phyloP scores from a whole-genome alignment of 2,797 vertebrate genomes.

The Vipera latastei region DNA sequence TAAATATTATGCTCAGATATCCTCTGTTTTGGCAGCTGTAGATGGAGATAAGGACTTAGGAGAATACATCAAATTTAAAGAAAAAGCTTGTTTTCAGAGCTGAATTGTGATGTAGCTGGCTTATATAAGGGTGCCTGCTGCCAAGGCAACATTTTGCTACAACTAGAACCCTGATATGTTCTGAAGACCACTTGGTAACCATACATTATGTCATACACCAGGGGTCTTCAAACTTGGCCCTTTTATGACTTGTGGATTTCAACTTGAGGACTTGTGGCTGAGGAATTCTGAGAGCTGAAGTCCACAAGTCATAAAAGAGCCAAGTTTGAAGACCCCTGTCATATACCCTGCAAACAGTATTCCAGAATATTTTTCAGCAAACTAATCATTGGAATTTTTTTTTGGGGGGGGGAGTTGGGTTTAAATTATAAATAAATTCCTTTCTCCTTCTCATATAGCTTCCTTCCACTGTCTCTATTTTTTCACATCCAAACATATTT shows the following conservation, averaged over 20 bases:
- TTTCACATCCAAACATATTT: not conserved
- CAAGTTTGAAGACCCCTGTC: no score
- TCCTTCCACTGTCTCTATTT: not conserved
- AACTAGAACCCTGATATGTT: conserved; percentile 43
- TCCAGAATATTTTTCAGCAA: not conserved
- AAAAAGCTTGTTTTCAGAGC: conserved; percentile 50
- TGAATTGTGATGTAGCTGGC: conserved; percentile 41
- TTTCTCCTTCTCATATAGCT: not conserved
- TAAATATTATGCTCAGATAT: conserved; percentile 71
- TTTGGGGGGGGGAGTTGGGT: no score
- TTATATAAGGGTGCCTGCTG: conserved; percentile 46
- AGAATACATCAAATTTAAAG: conserved; percentile 51
- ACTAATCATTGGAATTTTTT: not conserved
- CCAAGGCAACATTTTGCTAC: conserved; percentile 44
- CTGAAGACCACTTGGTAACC: conserved; percentile 39
- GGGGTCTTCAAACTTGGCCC: no score
- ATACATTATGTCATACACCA: not conserved
- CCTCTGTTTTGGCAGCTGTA: conserved; percentile 62
- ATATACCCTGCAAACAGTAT: not conserved
- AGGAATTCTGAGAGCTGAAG: no score
- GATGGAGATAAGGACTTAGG: conserved; percentile 57
- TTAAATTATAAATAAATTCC: not conserved
- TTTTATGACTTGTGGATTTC: no score
- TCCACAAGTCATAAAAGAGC: no score
- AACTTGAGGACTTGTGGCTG: no score